Conservation (phyloP, 2,888 invertebrate genomes). For the Hirtodrosophila trivittata region DNA sequence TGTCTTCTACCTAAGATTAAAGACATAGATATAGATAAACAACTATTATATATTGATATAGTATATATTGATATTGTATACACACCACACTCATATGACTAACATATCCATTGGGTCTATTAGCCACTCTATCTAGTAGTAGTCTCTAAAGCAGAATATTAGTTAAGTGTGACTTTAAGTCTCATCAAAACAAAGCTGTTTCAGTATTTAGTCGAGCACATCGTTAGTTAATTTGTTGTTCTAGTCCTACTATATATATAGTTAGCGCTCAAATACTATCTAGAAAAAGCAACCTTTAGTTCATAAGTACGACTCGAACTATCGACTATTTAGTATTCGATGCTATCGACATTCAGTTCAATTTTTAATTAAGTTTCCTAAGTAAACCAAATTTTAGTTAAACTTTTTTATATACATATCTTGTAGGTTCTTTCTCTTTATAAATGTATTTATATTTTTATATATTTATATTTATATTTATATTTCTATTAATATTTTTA, state of each 20-base stretch:
- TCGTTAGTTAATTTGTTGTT: conserved; percentile 49
- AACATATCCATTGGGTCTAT: conserved; percentile 72
- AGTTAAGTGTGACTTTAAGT: conserved; percentile 62
- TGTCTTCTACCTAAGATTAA: conserved; percentile 11
- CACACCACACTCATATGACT: conserved; percentile 24
- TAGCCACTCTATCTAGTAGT: conserved; percentile 51
- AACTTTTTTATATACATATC: conserved; percentile 9
- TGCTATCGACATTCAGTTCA: conserved; percentile 39
- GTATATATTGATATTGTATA: no score
- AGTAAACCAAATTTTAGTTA: conserved; percentile 6
- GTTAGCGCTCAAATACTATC: conserved; percentile 41
- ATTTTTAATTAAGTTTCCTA: conserved; percentile 14
- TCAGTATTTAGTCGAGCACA: conserved; percentile 33
- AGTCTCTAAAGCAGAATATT: conserved; percentile 21
- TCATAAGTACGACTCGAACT: no score
- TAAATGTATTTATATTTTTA: conserved; percentile 1
- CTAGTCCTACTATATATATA: conserved; percentile 23
- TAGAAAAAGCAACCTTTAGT: no score
- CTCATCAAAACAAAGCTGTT: conserved; percentile 60
- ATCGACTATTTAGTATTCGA: conserved; percentile 25
- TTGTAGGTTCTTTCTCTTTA: background rate
- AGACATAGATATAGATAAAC: background rate
- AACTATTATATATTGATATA: no score
- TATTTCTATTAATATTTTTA: conserved; percentile 12
- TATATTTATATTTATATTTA: conserved; percentile 8